Evolutionary conservation across 2,113 vertebrate genomes (phyloP).

Genomic region (Raphicerus campestris): DNA sequence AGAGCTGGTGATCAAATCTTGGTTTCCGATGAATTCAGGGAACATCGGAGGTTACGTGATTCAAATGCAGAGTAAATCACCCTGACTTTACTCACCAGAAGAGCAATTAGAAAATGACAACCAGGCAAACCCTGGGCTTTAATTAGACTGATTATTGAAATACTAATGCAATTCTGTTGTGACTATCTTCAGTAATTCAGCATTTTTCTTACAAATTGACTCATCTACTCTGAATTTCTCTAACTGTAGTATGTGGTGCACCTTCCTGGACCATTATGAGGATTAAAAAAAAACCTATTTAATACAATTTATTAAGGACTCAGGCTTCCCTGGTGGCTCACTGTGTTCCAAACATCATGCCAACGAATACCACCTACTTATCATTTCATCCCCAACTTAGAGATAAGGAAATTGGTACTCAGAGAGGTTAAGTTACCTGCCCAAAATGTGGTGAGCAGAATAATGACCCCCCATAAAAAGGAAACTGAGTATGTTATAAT

Average conservation of each 20-base stretch:
- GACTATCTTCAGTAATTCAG: not conserved
- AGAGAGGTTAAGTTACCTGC: not conserved
- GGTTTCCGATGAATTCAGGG: not conserved
- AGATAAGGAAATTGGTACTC: not conserved
- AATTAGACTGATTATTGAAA: not conserved
- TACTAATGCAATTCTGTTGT: not conserved
- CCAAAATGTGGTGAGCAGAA: not conserved
- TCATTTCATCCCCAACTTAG: not conserved
- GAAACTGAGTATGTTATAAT: not conserved
- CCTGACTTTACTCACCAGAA: not conserved
- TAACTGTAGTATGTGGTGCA: not conserved
- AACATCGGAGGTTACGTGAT: not conserved
- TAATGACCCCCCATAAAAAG: not conserved
- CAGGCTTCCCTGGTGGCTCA: no score
- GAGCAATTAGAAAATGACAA: not conserved
- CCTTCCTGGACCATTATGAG: not conserved
- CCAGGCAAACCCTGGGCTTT: not conserved
- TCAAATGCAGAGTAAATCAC: not conserved
- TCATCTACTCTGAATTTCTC: constrained; percentile 9
- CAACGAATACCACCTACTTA: not conserved
- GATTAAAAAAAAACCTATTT: not conserved
- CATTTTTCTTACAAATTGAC: not conserved
- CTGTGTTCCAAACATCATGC: not conserved
- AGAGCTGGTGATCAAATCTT: not conserved
- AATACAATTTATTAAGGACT: not conserved